These are phyloP conservation scores for Isichthys henryi DNA, from an alignment of 2,113 vertebrate species.

Conservation along the genomic window DNA sequence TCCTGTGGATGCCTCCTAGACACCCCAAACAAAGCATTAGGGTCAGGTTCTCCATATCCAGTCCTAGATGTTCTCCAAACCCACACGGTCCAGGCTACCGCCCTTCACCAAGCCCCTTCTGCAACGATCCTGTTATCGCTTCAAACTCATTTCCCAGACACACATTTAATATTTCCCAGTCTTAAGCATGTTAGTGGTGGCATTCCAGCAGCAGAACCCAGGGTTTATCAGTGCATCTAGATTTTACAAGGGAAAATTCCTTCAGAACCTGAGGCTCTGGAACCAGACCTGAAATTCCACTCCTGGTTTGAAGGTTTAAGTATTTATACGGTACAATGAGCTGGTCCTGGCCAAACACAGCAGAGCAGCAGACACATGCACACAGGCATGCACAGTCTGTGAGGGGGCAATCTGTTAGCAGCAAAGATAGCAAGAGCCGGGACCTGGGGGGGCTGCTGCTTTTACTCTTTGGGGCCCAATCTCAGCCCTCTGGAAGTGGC, in stretches of 20 bases:
- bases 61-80: not conserved
- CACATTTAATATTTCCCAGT: not conserved
- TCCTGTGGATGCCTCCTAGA: not conserved
- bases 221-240: not conserved
- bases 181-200: not conserved
- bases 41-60: not conserved
- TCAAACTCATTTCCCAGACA: not conserved
- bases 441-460: not conserved
- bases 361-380: not conserved
- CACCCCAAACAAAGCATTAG: not conserved
- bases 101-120: not conserved
- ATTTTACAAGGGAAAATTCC: not conserved
- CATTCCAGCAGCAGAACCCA: not conserved
- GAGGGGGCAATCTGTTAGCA: not conserved
- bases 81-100: not conserved
- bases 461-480: not conserved
- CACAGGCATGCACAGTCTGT: not conserved
- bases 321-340: not conserved
- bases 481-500: not conserved
- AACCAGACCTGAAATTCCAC: conserved; percentile 6
- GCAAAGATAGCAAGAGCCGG: not conserved
- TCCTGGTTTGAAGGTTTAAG: not conserved
- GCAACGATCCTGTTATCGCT: not conserved
- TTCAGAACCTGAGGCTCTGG: not conserved
- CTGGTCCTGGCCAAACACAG: not conserved